Percentiles rank a stretch among this genome's conserved stretches.
Evolutionary conservation across 2,113 vertebrate species (phyloP).

Genomic region (Azemiops feae): DNA sequence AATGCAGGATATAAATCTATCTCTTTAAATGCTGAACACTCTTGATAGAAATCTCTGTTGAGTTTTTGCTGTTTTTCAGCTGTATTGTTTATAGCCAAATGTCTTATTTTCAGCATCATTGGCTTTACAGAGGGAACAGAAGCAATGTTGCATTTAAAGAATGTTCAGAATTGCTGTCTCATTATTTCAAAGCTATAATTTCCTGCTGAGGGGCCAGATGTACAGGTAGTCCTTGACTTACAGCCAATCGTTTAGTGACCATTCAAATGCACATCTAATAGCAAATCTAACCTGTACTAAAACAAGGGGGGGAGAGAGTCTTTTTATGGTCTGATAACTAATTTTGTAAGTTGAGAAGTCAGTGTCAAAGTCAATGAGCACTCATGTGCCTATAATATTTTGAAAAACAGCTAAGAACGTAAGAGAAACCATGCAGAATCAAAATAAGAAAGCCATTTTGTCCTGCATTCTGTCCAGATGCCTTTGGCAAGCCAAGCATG

Average conservation of each 20-base stretch:
- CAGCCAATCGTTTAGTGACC: background rate
- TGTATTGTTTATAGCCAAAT: background rate
- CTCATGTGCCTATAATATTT: background rate
- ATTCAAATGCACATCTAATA: background rate
- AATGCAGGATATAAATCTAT: background rate
- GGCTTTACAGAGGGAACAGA: background rate
- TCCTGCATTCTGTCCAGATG: background rate
- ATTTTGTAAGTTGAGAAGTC: background rate
- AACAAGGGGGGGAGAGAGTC: background rate
- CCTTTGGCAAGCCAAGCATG: background rate
- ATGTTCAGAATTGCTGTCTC: background rate
- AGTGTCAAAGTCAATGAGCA: background rate
- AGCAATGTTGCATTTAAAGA: background rate
- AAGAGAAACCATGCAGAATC: background rate
- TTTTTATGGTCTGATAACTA: background rate
- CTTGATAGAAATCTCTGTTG: background rate
- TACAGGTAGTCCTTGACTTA: background rate
- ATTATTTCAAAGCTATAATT: background rate
- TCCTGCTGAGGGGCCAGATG: background rate
- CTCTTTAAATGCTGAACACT: background rate
- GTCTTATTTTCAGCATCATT: background rate
- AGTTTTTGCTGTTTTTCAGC: background rate
- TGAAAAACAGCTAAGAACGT: background rate
- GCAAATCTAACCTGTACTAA: background rate
- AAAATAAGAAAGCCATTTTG: background rate